These are phyloP conservation scores for Diarsia dahlii DNA, from an alignment of 2,888 invertebrate species.

Conservation along the genomic window DNA sequence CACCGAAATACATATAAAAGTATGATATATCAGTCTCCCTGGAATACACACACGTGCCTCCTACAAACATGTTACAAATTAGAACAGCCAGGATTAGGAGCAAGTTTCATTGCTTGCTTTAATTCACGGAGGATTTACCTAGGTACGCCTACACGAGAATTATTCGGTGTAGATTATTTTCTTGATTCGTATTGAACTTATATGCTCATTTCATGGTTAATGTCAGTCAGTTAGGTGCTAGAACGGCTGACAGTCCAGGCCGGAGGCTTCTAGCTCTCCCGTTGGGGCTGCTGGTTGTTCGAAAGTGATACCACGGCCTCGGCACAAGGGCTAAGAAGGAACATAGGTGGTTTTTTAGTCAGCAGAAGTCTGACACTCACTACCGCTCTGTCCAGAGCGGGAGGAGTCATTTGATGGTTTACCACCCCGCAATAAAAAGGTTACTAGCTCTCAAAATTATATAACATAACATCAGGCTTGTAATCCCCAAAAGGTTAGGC, in stretches of 20 bases:
- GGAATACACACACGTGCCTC: slow-evolving; percentile 19
- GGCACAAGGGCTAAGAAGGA: no score
- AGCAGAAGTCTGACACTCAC: no score
- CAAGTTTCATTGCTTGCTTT: slow-evolving; percentile 19
- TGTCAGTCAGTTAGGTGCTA: background rate
- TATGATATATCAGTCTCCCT: slow-evolving; percentile 29
- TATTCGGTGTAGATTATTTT: background rate
- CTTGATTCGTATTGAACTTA: background rate
- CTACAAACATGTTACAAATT: slow-evolving; percentile 36
- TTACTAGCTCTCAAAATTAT: background rate
- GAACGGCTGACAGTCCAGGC: no score
- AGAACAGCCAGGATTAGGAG: slow-evolving; percentile 24
- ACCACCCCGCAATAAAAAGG: no score
- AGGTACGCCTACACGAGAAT: background rate
- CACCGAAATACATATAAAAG: slow-evolving; percentile 34
- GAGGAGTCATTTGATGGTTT: no score
- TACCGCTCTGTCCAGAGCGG: no score
- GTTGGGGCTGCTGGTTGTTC: no score
- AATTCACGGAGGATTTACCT: background rate
- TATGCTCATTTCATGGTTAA: background rate
- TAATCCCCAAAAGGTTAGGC: background rate
- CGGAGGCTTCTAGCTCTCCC: no score
- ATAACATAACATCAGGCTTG: background rate
- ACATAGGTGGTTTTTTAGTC: no score
- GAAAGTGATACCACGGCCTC: no score